Conservation (phyloP, 2,797 vertebrate genomes). For the Neoniphon sammara region DNA sequence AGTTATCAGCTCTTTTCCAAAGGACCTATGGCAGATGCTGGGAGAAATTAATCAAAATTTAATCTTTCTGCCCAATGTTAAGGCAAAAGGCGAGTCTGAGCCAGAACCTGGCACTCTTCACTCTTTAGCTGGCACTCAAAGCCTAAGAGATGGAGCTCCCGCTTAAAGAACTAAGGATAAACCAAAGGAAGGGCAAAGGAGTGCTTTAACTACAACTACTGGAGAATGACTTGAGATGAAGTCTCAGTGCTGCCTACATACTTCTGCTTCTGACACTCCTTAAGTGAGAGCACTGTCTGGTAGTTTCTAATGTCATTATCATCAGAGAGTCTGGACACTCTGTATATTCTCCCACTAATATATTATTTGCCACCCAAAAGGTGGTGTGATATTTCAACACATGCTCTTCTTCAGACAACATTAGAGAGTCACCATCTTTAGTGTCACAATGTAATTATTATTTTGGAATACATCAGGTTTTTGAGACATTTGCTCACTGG, state of each 20-base stretch:
- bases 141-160: conserved; percentile 28
- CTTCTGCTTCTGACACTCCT: neutral
- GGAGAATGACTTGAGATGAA: conserved; percentile 4
- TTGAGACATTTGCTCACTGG: too few species aligned
- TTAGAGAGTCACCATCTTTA: too few species aligned
- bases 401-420: too few species aligned
- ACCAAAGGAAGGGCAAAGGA: conserved; percentile 9
- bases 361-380: too few species aligned
- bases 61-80: conserved; percentile 52
- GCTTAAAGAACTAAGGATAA: conserved; percentile 14
- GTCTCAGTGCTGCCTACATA: neutral
- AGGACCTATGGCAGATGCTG: conserved; percentile 20
- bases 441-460: too few species aligned
- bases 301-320: too few species aligned
- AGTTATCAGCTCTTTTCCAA: conserved; percentile 41
- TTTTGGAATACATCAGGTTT: too few species aligned
- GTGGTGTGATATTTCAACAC: too few species aligned
- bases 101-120: conserved; percentile 50
- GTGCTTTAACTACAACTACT: conserved; percentile 13
- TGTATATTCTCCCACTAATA: too few species aligned
- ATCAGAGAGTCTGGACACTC: too few species aligned
- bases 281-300: too few species aligned
- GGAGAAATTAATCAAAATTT: conserved; percentile 63
- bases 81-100: conserved; percentile 33
- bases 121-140: conserved; percentile 28